Conservation (phyloP, 2,888 invertebrate genomes). For the Prenolepis imparis region DNA sequence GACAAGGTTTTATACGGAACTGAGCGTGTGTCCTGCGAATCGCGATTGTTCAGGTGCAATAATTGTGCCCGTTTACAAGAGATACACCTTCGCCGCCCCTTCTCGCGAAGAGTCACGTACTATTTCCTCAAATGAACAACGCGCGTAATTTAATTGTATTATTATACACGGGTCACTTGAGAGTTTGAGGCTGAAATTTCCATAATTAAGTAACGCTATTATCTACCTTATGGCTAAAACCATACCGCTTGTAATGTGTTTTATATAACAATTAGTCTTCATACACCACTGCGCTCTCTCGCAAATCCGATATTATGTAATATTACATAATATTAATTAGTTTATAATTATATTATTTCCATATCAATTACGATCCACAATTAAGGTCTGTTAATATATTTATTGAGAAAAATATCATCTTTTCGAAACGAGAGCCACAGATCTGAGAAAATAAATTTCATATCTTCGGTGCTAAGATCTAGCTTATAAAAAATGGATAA, state of each 20-base stretch:
- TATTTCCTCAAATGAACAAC: neutral
- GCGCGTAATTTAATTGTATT: neutral
- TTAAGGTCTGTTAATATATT: neutral
- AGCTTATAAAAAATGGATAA: neutral
- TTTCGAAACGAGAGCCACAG: neutral
- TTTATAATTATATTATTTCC: neutral
- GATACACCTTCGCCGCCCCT: neutral
- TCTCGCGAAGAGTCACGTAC: neutral
- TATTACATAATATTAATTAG: neutral
- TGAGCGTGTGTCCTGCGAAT: neutral
- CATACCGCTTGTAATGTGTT: neutral
- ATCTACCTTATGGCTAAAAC: neutral
- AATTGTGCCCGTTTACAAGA: neutral
- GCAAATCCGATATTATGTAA: neutral
- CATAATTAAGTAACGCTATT: conserved; percentile 2
- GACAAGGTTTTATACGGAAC: neutral
- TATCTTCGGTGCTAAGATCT: neutral
- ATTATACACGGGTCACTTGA: neutral
- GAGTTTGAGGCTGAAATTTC: neutral
- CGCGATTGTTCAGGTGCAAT: neutral
- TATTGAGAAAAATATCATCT: neutral
- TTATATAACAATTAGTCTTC: neutral
- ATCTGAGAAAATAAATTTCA: neutral
- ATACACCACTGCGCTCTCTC: neutral
- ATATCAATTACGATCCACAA: neutral